Conservation (phyloP, 2,888 invertebrate genomes). For the Trachelus tabidus region DNA sequence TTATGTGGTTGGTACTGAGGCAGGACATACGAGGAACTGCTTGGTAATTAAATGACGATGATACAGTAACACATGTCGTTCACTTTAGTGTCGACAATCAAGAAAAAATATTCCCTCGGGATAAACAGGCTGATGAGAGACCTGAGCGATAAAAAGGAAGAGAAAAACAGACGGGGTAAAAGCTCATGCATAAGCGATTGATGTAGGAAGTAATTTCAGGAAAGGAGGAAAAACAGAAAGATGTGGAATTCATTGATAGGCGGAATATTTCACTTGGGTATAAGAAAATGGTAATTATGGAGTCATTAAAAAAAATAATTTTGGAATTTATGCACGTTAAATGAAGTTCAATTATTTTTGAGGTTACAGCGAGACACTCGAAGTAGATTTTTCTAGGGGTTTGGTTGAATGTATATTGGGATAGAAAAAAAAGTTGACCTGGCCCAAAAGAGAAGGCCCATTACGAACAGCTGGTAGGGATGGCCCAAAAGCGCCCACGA, state of each 20-base stretch:
- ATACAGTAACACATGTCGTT: neutral
- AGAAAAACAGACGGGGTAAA: neutral
- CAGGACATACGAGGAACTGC: neutral
- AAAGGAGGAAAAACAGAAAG: neutral
- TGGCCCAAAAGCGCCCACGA: neutral
- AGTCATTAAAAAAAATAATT: neutral
- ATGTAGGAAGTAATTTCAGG: neutral
- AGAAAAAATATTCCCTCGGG: neutral
- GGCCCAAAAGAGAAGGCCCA: neutral
- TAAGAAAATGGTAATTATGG: neutral
- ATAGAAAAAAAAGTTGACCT: neutral
- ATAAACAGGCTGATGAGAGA: neutral
- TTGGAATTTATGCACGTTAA: neutral
- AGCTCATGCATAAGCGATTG: neutral
- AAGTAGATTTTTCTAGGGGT: neutral
- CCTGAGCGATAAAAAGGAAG: neutral
- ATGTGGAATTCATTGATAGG: neutral
- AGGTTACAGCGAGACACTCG: neutral
- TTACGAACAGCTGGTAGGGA: neutral
- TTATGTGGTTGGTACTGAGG: neutral
- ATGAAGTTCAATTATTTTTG: neutral
- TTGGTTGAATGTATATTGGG: neutral
- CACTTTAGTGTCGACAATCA: neutral
- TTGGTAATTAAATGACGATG: neutral
- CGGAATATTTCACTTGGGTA: neutral